Percentiles rank a stretch among this genome's conserved stretches.
Evolutionary conservation across 2,113 vertebrate species (phyloP).

Genomic region (Leucopternis melanops): DNA sequence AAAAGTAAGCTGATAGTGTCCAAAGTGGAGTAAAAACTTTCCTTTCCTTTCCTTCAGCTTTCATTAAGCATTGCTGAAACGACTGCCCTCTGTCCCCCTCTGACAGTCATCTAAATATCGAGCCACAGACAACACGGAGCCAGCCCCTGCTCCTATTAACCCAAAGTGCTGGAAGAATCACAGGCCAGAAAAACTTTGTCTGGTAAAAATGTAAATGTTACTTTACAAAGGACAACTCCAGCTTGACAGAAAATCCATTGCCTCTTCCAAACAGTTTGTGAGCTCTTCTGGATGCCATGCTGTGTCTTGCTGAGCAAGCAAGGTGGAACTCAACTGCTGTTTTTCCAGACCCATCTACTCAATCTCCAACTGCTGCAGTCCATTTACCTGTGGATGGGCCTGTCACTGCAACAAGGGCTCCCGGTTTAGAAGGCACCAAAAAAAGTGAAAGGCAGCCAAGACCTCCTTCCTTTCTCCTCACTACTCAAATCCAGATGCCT

Average conservation of each 20-base stretch:
- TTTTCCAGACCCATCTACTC: not conserved
- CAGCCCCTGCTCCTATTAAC: constrained; percentile 30
- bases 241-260: not conserved
- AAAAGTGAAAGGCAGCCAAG: not conserved
- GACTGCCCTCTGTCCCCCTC: not conserved
- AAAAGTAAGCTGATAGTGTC: not conserved
- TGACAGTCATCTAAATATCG: not conserved
- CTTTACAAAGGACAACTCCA: not conserved
- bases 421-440: not conserved
- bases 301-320: not conserved
- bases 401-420: not conserved
- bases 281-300: not conserved
- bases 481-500: not conserved
- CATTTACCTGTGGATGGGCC: not conserved
- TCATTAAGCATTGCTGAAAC: not conserved
- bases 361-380: not conserved
- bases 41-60: not conserved
- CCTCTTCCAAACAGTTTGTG: not conserved
- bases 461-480: not conserved
- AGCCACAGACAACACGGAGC: not conserved
- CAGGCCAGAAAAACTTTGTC: not conserved
- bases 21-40: not conserved
- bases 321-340: not conserved
- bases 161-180: not conserved
- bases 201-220: constrained; percentile 1